phyloP scores from a whole-genome alignment of 2,113 vertebrate genomes.

The Oryctolagus cuniculus region DNA sequence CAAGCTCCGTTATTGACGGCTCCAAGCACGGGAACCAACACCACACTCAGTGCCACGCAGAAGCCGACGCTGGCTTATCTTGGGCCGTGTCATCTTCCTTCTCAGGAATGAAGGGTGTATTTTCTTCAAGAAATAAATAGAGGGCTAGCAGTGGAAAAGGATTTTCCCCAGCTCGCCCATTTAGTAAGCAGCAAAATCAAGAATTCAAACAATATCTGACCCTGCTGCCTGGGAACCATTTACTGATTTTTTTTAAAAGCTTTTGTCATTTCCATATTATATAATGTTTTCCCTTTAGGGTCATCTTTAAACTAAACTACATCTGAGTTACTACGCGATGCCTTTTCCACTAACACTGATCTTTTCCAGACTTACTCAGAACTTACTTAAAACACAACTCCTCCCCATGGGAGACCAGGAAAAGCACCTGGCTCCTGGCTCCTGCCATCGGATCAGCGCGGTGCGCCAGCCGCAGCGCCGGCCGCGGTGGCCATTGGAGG shows the following conservation, averaged over 20 bases:
- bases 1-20: not conserved
- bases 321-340: not conserved
- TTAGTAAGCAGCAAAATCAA: not conserved
- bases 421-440: too few species aligned
- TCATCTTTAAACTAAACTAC: not conserved
- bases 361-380: not conserved
- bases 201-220: not conserved
- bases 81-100: not conserved
- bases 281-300: not conserved
- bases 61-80: not conserved
- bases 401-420: too few species aligned
- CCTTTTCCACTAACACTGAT: not conserved
- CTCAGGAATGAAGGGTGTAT: not conserved
- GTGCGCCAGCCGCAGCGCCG: too few species aligned
- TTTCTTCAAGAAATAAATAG: conserved; percentile 7
- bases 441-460: too few species aligned
- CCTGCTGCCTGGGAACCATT: not conserved
- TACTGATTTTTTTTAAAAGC: not conserved
- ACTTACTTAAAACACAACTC: not conserved
- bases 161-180: not conserved
- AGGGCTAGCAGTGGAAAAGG: not conserved
- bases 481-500: too few species aligned
- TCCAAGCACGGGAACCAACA: not conserved
- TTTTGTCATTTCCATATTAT: not conserved
- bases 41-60: too few species aligned